Evolutionary conservation across 2,888 invertebrate species (phyloP), one percentile per base, ranked within the genome.

Genomic region (Amblyjoppa fuscipennis): DNA sequence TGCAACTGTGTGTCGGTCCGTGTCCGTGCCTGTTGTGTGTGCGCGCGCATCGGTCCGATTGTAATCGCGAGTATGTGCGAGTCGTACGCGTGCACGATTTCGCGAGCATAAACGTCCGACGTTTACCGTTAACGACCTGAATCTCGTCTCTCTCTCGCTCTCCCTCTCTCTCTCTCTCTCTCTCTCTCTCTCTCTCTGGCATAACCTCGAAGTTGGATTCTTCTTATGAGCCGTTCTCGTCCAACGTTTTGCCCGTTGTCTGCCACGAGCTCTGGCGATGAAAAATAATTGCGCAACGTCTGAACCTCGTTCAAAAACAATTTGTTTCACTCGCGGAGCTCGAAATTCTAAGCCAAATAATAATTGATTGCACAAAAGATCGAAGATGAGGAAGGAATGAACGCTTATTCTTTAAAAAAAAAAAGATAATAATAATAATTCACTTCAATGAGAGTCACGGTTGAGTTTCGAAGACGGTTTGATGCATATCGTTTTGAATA

Each of bases 101-200:
- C 85, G 90, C 90, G 89, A 90, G 88, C 88, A 88, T 87, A 87
- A 88, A 89, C 89, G 89, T 88, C 87, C 85, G 86, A 88, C 87
- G 89, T 92, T 91, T 91, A 92, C 92, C 92, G 92, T 92, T 92
- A 92, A 91, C 91, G 92, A 91, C 92, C 92, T 90, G 90, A 92
- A 92, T 91, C 90, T 88, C 77, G 81, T 85, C 76, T 75, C 79
- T 53, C 73, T 41, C 61, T 74, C 38, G 76, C 66, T 76, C 59
- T 70, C 56, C 70, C 31, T 45, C 53, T 16, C 13, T 56, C 38
- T 59, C 38, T 66, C 41, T 51, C 77, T 28, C 28, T 71, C 41
- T 76, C 34, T 45, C 56, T 28, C 41, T 3, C 41, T 3, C 34
- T 85, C 76, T 3, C 41, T 74, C 59, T 45, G 76, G 59, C 16